Evolutionary conservation across 1,140 invertebrate genomes (phyloP).

Genomic region (Cydia strobilella): DNA sequence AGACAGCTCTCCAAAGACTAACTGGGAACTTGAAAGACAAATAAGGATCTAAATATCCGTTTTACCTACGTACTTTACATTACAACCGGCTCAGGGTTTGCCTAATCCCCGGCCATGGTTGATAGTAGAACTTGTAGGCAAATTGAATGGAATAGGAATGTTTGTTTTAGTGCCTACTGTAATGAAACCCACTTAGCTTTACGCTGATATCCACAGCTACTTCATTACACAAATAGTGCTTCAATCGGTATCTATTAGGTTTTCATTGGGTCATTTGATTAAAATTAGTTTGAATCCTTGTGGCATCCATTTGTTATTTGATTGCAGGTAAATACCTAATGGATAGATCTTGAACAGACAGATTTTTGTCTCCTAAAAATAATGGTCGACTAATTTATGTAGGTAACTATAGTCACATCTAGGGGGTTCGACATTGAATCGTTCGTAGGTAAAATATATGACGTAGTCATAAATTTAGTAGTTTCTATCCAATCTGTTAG

Average conservation of each 20-base stretch:
- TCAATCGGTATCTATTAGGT: background rate
- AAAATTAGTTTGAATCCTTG: background rate
- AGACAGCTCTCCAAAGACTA: background rate
- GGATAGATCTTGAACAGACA: too few relatives aligned
- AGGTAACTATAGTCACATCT: too few relatives aligned
- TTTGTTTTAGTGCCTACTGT: background rate
- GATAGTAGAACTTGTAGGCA: constrained; percentile 11
- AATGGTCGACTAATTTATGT: too few relatives aligned
- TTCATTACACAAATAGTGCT: background rate
- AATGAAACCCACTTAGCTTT: constrained; percentile 5
- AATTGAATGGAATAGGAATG: constrained; percentile 6
- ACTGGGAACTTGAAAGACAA: background rate
- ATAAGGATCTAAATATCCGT: background rate
- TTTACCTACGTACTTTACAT: background rate
- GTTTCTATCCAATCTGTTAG: too few relatives aligned
- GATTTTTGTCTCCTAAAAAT: too few relatives aligned
- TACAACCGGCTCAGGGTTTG: background rate
- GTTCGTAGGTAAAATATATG: too few relatives aligned
- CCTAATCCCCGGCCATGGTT: background rate
- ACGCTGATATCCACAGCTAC: background rate
- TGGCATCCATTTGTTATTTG: background rate
- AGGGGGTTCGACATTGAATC: too few relatives aligned
- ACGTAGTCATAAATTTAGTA: too few relatives aligned
- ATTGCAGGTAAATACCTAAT: background rate
- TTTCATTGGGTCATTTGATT: background rate